A percentile compares a stretch with the other conserved stretches of the same genome.
These are phyloP conservation scores for Pangasianodon gigas DNA, from an alignment of 2,113 vertebrate genomes.

Conservation along the genomic window DNA sequence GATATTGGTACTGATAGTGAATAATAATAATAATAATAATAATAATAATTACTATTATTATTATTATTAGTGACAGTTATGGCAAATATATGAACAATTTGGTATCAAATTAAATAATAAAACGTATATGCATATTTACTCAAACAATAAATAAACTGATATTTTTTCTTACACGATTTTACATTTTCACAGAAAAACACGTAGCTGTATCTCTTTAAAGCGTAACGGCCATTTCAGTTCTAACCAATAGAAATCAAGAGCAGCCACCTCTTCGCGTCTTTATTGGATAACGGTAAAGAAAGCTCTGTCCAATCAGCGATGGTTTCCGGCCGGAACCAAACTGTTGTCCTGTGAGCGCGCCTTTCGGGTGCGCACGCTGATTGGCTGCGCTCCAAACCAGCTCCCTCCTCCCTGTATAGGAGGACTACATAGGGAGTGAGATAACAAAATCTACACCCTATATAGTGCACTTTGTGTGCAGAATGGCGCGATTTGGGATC, in stretches of 20 bases:
- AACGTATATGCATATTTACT: neutral
- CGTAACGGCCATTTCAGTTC: neutral
- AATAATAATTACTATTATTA: neutral
- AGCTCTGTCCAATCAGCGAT: conserved; percentile 1
- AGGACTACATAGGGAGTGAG: neutral
- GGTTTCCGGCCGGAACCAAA: neutral
- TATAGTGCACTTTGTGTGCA: neutral
- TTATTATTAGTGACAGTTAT: neutral
- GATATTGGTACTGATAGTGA: no score
- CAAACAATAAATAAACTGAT: neutral
- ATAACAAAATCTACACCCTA: neutral
- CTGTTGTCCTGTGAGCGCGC: neutral
- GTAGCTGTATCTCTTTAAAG: neutral
- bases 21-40: no score
- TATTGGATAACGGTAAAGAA: conserved; percentile 8
- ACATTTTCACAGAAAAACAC: neutral
- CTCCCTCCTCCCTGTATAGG: neutral
- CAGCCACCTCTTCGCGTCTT: neutral
- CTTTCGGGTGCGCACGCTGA: neutral
- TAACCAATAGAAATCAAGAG: conserved; percentile 12
- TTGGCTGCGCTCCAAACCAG: conserved; percentile 9
- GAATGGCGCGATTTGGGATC: neutral
- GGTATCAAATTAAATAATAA: neutral
- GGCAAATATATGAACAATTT: neutral
- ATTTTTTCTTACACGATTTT: neutral